phyloP scores from a whole-genome alignment of 2,888 invertebrate species.

The Agrotis exclamationis region DNA sequence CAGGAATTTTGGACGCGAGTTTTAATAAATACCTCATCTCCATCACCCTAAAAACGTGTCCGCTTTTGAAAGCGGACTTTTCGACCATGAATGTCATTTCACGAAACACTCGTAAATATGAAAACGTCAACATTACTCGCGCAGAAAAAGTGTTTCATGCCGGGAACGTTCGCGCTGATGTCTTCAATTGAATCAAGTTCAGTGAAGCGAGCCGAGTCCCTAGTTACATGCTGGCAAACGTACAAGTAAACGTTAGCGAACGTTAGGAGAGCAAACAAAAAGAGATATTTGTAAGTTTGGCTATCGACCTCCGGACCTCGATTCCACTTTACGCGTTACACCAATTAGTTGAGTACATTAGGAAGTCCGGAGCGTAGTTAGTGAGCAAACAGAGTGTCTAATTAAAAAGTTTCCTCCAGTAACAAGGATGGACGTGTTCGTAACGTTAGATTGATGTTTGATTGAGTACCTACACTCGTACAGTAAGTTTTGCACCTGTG shows the following conservation, averaged over 20 bases:
- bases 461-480: constrained; percentile 54
- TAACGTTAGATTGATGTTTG: constrained; percentile 71
- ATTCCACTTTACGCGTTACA: constrained; percentile 63
- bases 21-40: constrained; percentile 58
- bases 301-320: constrained; percentile 39
- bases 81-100: constrained; percentile 33
- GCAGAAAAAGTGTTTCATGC: constrained; percentile 43
- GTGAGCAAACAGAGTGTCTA: constrained; percentile 67
- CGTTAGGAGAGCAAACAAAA: constrained; percentile 50
- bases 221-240: constrained; percentile 52
- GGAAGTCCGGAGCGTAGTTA: constrained; percentile 64
- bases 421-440: constrained; percentile 69
- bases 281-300: constrained; percentile 52
- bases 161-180: constrained; percentile 39
- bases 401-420: constrained; percentile 72
- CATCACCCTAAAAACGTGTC: constrained; percentile 45
- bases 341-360: constrained; percentile 68
- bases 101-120: constrained; percentile 29
- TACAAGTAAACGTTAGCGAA: constrained; percentile 51
- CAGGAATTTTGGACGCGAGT: constrained; percentile 65
- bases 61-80: constrained; percentile 27
- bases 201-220: constrained; percentile 49
- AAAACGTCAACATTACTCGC: constrained; percentile 40
- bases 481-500: constrained; percentile 63
- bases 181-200: constrained; percentile 64